A percentile compares a stretch with the other conserved stretches of the same genome.
phyloP scores from a whole-genome alignment of 2,797 vertebrate species.

The Leptatherina wallacei region DNA sequence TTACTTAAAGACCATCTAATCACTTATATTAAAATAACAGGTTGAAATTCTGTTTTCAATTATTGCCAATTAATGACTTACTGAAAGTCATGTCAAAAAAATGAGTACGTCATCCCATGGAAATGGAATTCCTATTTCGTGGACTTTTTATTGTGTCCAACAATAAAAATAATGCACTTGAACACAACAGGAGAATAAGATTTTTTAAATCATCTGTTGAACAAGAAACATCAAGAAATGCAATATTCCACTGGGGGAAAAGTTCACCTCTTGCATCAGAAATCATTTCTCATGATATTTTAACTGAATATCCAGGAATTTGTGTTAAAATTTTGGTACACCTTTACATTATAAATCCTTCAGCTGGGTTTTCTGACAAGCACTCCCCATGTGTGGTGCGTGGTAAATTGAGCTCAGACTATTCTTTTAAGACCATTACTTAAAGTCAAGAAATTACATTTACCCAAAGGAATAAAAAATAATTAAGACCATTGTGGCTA shows the following conservation, averaged over 20 bases:
- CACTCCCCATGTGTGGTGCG: not conserved
- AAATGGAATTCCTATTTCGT: not conserved
- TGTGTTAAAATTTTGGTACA: not conserved
- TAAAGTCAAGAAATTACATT: not conserved
- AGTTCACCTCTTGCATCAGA: not conserved
- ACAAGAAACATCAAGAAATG: not conserved
- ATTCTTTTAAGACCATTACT: not conserved
- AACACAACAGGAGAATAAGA: not conserved
- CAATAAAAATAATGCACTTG: not conserved
- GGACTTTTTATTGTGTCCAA: not conserved
- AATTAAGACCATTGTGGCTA: not conserved
- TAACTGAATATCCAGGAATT: not conserved
- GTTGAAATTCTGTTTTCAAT: not conserved
- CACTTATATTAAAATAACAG: not conserved
- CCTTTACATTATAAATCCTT: not conserved
- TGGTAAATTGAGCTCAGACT: not conserved
- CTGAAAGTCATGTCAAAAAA: no score
- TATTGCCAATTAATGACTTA: not conserved
- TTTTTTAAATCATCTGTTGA: not conserved
- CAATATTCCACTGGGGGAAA: not conserved
- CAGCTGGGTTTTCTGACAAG: no score
- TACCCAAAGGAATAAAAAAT: not conserved
- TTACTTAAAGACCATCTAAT: not conserved
- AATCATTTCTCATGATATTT: not conserved
- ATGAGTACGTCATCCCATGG: no score